A percentile compares a stretch with the other conserved stretches of the same genome.
These are phyloP conservation scores for Ptychochromis oligacanthus DNA, from an alignment of 2,113 vertebrate genomes.

Conservation along the genomic window DNA sequence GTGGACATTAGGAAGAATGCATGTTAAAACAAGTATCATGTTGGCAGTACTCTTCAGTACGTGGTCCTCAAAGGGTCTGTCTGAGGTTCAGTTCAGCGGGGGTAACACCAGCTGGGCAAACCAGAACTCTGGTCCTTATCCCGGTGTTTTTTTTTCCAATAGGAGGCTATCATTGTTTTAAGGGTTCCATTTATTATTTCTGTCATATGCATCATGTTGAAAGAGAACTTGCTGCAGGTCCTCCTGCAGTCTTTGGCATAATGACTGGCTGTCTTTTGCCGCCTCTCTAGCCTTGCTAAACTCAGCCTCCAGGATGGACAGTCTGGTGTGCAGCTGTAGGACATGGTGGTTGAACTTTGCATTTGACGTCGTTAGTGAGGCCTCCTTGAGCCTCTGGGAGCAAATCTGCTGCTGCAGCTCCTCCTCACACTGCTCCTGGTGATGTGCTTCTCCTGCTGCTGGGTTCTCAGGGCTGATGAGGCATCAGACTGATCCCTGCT, in stretches of 20 bases:
- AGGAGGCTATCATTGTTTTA: too few relatives aligned
- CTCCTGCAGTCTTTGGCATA: slow-evolving; percentile 79
- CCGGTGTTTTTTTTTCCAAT: too few relatives aligned
- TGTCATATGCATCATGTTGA: slow-evolving; percentile 84
- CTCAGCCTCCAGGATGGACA: slow-evolving; percentile 81
- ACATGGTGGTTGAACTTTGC: too few relatives aligned
- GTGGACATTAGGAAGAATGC: too few relatives aligned
- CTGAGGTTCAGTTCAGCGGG: too few relatives aligned
- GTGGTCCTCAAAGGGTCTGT: too few relatives aligned
- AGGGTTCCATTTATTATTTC: slow-evolving; percentile 23
- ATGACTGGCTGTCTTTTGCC: slow-evolving; percentile 82
- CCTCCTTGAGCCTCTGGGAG: slow-evolving; percentile 80
- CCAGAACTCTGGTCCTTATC: too few relatives aligned
- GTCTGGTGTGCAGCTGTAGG: too few relatives aligned
- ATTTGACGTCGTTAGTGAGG: slow-evolving; percentile 70
- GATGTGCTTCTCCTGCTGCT: slow-evolving; percentile 85
- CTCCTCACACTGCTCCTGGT: slow-evolving; percentile 87
- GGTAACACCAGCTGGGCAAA: too few relatives aligned
- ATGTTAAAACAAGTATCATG: too few relatives aligned
- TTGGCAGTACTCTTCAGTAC: too few relatives aligned
- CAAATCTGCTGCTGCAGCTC: slow-evolving; percentile 87
- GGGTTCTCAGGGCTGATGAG: slow-evolving; percentile 79
- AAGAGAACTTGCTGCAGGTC: slow-evolving; percentile 83
- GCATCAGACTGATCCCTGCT: slow-evolving; percentile 83
- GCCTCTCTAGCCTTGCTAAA: slow-evolving; percentile 77